Evolutionary conservation across 2,797 vertebrate genomes (phyloP).

Genomic region (Gymnoscopelus microlampas): DNA sequence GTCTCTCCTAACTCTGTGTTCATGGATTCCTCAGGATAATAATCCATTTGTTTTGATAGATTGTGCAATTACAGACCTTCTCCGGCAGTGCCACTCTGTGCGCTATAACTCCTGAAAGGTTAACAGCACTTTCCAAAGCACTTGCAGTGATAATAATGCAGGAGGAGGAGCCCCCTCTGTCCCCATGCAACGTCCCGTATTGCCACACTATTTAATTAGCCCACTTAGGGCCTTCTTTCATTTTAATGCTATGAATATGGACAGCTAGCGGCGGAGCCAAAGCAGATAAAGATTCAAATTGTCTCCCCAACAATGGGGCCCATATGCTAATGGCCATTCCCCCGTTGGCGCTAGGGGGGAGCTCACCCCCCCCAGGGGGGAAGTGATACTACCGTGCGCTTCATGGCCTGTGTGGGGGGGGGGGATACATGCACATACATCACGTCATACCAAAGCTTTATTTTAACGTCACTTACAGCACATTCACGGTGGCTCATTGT

Average conservation of each 20-base stretch:
- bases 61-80: slow-evolving; percentile 63
- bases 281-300: slow-evolving; percentile 83
- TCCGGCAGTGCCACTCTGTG: slow-evolving; percentile 36
- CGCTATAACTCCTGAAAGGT: slow-evolving; percentile 73
- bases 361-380: slow-evolving; percentile 69
- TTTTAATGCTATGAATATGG: slow-evolving; percentile 78
- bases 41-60: slow-evolving; percentile 66
- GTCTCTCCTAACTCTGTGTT: slow-evolving; percentile 44
- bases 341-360: slow-evolving; percentile 64
- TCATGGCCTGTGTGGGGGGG: slow-evolving; percentile 56
- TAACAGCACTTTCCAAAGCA: slow-evolving; percentile 64
- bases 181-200: slow-evolving; percentile 58
- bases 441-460: slow-evolving; percentile 64
- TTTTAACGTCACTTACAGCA: slow-evolving; percentile 45
- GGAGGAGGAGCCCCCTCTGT: slow-evolving; percentile 54
- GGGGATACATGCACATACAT: slow-evolving; percentile 64
- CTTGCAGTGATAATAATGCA: slow-evolving; percentile 64
- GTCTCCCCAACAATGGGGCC: slow-evolving; percentile 78
- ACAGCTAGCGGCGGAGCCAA: slow-evolving; percentile 76
- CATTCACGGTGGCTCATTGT: slow-evolving; percentile 61
- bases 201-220: slow-evolving; percentile 80
- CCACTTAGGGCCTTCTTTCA: slow-evolving; percentile 79
- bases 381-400: slow-evolving; percentile 64
- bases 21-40: slow-evolving; percentile 39
- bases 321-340: slow-evolving; percentile 83